Evolutionary conservation across 2,888 invertebrate species (phyloP).

Genomic region (Nomada ruficornis): DNA sequence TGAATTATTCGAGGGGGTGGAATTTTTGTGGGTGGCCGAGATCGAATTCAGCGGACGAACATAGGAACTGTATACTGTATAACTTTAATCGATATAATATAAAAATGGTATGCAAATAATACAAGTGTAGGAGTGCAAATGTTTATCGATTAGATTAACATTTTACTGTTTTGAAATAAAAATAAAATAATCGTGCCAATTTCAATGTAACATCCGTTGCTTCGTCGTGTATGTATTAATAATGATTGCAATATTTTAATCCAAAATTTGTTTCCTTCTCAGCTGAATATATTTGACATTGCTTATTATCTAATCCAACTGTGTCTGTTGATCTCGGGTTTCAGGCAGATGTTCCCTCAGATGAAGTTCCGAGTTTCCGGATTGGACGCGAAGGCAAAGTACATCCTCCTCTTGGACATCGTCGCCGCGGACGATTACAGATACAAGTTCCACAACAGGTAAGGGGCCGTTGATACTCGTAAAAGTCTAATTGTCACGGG

Average conservation of each 20-base stretch:
- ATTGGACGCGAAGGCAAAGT: slow-evolving; percentile 99
- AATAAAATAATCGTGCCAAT: too few relatives aligned
- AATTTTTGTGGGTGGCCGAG: too few relatives aligned
- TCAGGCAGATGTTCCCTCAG: slow-evolving; percentile 99
- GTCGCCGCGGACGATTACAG: slow-evolving; percentile 99
- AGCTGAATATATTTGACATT: neutral
- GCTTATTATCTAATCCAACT: slow-evolving; percentile 66
- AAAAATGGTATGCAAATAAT: neutral
- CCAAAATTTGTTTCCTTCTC: too few relatives aligned
- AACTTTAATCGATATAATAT: too few relatives aligned
- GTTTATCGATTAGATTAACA: too few relatives aligned
- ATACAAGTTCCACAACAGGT: slow-evolving; percentile 99
- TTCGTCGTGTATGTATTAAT: too few relatives aligned
- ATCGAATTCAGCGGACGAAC: too few relatives aligned
- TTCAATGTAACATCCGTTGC: too few relatives aligned
- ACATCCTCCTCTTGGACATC: slow-evolving; percentile 99
- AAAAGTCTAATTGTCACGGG: slow-evolving; percentile 44
- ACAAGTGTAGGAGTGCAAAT: too few relatives aligned
- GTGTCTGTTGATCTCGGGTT: slow-evolving; percentile 83
- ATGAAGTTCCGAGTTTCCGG: slow-evolving; percentile 99
- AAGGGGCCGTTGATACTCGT: slow-evolving; percentile 68
- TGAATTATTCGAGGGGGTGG: neutral
- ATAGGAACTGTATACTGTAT: too few relatives aligned
- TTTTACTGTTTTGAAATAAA: too few relatives aligned
- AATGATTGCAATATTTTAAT: neutral